phyloP scores from a whole-genome alignment of 2,888 invertebrate species.

The Drosophila cognata region DNA sequence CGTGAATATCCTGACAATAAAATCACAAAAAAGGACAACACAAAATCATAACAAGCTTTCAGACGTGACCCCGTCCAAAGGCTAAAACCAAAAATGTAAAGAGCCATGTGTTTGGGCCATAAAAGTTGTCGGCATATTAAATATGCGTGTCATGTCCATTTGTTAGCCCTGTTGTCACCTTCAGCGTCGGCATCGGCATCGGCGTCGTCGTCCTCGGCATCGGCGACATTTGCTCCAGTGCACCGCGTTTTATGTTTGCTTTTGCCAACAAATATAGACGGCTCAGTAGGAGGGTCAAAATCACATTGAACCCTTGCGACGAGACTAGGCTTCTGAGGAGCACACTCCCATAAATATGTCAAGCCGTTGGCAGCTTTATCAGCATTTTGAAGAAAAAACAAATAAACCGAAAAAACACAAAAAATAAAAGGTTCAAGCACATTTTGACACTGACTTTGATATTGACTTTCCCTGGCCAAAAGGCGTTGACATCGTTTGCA shows the following conservation, averaged over 20 bases:
- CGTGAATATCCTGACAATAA: constrained; percentile 30
- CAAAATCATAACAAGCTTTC: constrained; percentile 72
- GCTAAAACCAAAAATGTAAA: constrained; percentile 17
- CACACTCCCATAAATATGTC: constrained; percentile 11
- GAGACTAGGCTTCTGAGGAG: constrained; percentile 50
- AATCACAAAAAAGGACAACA: constrained; percentile 52
- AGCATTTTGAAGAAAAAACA: constrained; percentile 17
- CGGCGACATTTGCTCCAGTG: constrained; percentile 46
- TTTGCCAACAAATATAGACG: constrained; percentile 38
- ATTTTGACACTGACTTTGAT: constrained; percentile 1
- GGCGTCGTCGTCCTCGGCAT: background rate
- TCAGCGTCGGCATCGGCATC: constrained; percentile 21
- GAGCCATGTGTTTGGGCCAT: constrained; percentile 11
- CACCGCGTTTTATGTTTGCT: constrained; percentile 36
- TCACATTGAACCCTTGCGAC: constrained; percentile 45
- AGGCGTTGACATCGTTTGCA: constrained; percentile 1
- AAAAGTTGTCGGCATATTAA: constrained; percentile 50
- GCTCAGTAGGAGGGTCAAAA: constrained; percentile 33
- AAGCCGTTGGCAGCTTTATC: constrained; percentile 24
- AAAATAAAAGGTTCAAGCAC: background rate
- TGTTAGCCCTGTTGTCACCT: constrained; percentile 71
- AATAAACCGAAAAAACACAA: background rate
- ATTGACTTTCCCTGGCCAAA: background rate
- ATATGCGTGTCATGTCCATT: constrained; percentile 79
- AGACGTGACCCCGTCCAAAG: constrained; percentile 47